Conservation (phyloP, 37 sponge, comb jelly and placozoan genomes). For the Geodia barretti region DNA sequence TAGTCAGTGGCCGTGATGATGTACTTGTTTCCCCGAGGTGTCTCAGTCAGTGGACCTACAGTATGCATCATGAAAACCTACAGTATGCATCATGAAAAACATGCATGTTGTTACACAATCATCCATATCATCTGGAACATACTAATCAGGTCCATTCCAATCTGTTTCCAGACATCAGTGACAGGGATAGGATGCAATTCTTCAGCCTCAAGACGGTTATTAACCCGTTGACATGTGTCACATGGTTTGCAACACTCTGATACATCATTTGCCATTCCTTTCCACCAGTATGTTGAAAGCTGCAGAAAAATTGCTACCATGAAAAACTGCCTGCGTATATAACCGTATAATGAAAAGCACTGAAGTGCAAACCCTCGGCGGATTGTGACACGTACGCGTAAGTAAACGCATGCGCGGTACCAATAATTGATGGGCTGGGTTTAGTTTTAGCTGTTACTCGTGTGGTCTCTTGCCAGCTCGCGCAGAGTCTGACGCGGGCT, state of each 20-base stretch:
- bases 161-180: slow-evolving; percentile 8
- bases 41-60: slow-evolving; percentile 18
- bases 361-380: too few relatives aligned
- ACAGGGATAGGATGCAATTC: slow-evolving; percentile 35
- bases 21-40: slow-evolving; percentile 2
- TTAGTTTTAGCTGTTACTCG: too few relatives aligned
- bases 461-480: too few relatives aligned
- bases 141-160: slow-evolving; percentile 44
- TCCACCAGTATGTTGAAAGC: slow-evolving; percentile 10
- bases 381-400: neutral
- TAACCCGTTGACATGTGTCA: slow-evolving; percentile 8
- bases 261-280: slow-evolving; percentile 3
- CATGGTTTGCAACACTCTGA: neutral
- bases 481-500: too few relatives aligned
- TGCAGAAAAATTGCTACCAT: neutral
- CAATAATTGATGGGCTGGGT: too few relatives aligned
- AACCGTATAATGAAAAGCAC: neutral
- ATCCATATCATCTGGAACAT: neutral
- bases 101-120: neutral
- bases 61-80: too few relatives aligned
- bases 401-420: too few relatives aligned
- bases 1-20: slow-evolving; percentile 20
- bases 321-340: too few relatives aligned
- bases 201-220: neutral
- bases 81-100: neutral